Conservation (phyloP, 2,888 invertebrate genomes). For the Drosophila acutilabella region DNA sequence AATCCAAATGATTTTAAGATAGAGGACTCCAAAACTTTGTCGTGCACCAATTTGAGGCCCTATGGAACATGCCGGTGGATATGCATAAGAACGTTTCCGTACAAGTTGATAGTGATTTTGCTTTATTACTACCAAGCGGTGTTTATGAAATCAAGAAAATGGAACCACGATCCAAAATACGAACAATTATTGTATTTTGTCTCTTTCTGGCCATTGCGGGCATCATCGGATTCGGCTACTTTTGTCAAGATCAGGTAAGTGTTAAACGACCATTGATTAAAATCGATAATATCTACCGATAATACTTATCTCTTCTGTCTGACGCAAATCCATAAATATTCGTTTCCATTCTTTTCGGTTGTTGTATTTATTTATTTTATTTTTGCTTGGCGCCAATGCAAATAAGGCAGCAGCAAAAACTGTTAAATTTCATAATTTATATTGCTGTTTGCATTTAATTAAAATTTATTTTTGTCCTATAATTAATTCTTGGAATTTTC, state of each 20-base stretch:
- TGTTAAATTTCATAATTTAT: slow-evolving; percentile 68
- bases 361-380: neutral
- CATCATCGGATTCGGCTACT: slow-evolving; percentile 95
- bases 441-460: slow-evolving; percentile 63
- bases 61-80: slow-evolving; percentile 83
- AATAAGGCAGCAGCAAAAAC: slow-evolving; percentile 50
- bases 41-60: slow-evolving; percentile 28
- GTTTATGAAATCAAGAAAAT: slow-evolving; percentile 93
- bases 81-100: slow-evolving; percentile 92
- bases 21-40: neutral
- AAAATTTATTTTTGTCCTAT: slow-evolving; percentile 34
- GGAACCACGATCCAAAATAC: slow-evolving; percentile 93
- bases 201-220: slow-evolving; percentile 93
- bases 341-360: neutral
- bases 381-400: slow-evolving; percentile 75
- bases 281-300: neutral
- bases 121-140: slow-evolving; percentile 91
- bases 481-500: slow-evolving; percentile 30
- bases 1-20: slow-evolving; percentile 3
- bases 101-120: slow-evolving; percentile 94
- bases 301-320: slow-evolving; percentile 26
- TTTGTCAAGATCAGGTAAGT: slow-evolving; percentile 94
- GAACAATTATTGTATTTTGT: slow-evolving; percentile 92
- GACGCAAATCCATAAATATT: slow-evolving; percentile 50
- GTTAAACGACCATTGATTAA: slow-evolving; percentile 6